Conservation (phyloP, 1,140 invertebrate genomes). For the Scaptomyza pallida region DNA sequence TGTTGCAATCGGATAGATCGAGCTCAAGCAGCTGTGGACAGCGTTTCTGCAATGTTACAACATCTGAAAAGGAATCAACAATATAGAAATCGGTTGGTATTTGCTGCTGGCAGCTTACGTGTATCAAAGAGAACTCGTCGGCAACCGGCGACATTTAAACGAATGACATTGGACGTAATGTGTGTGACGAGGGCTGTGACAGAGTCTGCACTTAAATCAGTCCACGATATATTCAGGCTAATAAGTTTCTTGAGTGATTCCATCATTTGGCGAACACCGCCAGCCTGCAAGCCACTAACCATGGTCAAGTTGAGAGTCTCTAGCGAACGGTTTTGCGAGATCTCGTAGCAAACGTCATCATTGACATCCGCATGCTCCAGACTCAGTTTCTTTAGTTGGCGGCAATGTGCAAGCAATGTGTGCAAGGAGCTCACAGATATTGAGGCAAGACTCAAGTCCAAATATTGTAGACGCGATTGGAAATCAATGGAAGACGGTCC, state of each 20-base stretch:
- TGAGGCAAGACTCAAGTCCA: constrained; percentile 93
- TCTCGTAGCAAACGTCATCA: constrained; percentile 86
- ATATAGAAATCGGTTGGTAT: too few species aligned
- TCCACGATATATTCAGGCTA: constrained; percentile 93
- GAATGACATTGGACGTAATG: constrained; percentile 87
- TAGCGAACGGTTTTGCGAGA: constrained; percentile 88
- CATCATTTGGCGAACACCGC: constrained; percentile 87
- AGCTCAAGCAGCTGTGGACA: constrained; percentile 91
- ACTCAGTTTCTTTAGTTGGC: constrained; percentile 91
- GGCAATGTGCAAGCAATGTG: constrained; percentile 88
- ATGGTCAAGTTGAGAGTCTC: constrained; percentile 91
- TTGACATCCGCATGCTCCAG: constrained; percentile 90
- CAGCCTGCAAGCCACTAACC: constrained; percentile 87
- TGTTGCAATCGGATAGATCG: constrained; percentile 93
- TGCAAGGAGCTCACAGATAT: constrained; percentile 87
- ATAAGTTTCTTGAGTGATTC: constrained; percentile 87
- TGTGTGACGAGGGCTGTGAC: constrained; percentile 87
- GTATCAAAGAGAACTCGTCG: constrained; percentile 89
- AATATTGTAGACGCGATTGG: constrained; percentile 87
- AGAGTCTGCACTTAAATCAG: constrained; percentile 86
- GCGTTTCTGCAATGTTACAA: constrained; percentile 87
- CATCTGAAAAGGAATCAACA: constrained; percentile 85
- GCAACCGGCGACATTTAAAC: constrained; percentile 93
- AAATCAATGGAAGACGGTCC: constrained; percentile 46
- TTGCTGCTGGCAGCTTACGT: constrained; percentile 86